phyloP scores from a whole-genome alignment of 1,140 invertebrate species.

The Apis laboriosa region DNA sequence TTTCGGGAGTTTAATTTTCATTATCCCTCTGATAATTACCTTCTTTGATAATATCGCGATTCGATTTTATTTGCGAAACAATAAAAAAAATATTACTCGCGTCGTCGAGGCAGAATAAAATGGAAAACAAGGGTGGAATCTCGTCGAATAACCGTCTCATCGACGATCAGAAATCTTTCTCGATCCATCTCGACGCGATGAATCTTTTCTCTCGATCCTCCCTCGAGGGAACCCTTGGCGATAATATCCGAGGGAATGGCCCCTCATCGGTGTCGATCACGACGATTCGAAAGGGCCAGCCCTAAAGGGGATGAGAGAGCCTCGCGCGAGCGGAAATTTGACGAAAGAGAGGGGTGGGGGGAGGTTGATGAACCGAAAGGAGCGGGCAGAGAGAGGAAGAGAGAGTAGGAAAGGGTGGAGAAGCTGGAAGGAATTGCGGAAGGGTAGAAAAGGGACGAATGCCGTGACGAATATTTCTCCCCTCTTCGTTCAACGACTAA shows the following conservation, averaged over 20 bases:
- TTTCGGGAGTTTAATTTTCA: too few species aligned
- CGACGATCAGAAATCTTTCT: neutral
- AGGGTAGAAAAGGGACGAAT: neutral
- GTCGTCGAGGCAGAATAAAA: too few species aligned
- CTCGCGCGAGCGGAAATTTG: constrained; percentile 25
- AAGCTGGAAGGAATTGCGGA: neutral
- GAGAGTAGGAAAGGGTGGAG: neutral
- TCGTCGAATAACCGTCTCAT: too few species aligned
- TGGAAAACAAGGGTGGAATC: too few species aligned
- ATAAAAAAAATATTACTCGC: too few species aligned
- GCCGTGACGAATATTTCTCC: constrained; percentile 31
- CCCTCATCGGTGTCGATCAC: constrained; percentile 33
- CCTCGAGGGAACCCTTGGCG: constrained; percentile 32
- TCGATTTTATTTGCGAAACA: too few species aligned
- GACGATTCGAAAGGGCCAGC: neutral
- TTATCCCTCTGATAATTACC: too few species aligned
- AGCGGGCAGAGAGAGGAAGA: constrained; percentile 1
- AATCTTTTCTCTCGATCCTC: constrained; percentile 27
- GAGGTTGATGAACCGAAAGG: neutral
- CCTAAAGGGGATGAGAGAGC: constrained; percentile 22
- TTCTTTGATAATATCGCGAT: too few species aligned
- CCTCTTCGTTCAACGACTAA: constrained; percentile 58
- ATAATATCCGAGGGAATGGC: constrained; percentile 48
- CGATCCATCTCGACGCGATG: neutral
- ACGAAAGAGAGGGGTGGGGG: neutral